Conservation (phyloP, 2,888 invertebrate species). For the Acholoe squamosa region DNA sequence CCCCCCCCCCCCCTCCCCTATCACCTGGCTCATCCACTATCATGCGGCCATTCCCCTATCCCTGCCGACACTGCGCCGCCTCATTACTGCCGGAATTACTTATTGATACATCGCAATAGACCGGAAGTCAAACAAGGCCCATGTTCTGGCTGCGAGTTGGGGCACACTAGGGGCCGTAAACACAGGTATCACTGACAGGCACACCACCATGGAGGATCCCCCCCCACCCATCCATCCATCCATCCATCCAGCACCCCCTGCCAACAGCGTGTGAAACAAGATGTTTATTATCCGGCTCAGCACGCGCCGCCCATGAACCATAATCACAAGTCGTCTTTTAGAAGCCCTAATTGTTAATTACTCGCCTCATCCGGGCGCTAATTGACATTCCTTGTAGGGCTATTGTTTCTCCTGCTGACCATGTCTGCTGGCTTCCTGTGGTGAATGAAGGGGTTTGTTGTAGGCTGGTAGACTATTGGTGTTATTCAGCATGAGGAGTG, state of each 20-base stretch:
- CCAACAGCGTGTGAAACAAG: not conserved
- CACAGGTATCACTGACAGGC: constrained; percentile 13
- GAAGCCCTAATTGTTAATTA: constrained; percentile 32
- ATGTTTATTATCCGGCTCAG: constrained; percentile 6
- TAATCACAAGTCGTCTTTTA: constrained; percentile 25
- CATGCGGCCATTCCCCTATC: not conserved
- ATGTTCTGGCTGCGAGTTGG: not conserved
- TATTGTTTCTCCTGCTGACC: not conserved
- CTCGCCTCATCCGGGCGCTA: not conserved
- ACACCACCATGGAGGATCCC: not conserved
- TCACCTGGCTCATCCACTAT: not conserved
- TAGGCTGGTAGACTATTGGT: no score
- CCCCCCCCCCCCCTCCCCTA: not conserved
- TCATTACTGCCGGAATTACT: constrained; percentile 11
- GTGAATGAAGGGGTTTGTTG: no score
- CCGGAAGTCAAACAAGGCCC: constrained; percentile 25
- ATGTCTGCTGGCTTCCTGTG: not conserved
- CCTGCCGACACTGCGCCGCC: not conserved
- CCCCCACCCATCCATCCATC: not conserved
- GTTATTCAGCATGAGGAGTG: no score
- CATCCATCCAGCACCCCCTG: not conserved
- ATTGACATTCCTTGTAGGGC: constrained; percentile 36
- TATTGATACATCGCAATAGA: not conserved
- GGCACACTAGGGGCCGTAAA: not conserved
- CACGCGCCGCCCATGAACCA: not conserved